Percentiles rank a stretch among this genome's conserved stretches.
Evolutionary conservation across 2,113 vertebrate species (phyloP).

Genomic region (Ammospiza caudacuta): DNA sequence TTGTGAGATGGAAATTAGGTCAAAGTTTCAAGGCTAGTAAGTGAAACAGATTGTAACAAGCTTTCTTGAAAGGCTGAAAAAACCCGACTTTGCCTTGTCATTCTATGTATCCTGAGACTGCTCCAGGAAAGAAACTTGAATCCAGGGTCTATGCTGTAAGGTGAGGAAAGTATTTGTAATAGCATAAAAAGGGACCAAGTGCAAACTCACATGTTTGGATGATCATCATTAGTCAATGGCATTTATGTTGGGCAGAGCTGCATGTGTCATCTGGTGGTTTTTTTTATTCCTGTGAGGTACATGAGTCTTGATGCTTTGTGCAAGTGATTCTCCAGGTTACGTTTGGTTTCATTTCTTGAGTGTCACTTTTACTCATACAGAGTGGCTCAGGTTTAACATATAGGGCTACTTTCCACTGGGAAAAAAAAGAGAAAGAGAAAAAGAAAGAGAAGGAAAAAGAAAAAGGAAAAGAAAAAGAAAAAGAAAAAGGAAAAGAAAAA

Average conservation of each 20-base stretch:
- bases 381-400: background rate
- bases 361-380: background rate
- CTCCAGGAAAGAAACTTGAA: background rate
- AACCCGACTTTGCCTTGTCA: background rate
- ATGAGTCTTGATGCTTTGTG: background rate
- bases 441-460: background rate
- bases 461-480: background rate
- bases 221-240: background rate
- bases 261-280: background rate
- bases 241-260: background rate
- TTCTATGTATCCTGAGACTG: background rate
- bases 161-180: background rate
- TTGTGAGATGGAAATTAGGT: background rate
- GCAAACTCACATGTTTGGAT: background rate
- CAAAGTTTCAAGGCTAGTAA: conserved; percentile 6
- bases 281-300: background rate
- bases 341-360: background rate
- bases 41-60: background rate
- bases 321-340: background rate
- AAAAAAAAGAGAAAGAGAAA: background rate
- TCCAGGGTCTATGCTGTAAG: background rate
- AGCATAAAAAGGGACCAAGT: background rate
- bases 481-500: background rate
- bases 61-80: background rate
- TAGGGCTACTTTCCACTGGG: background rate